Percentiles rank a stretch among this genome's conserved stretches.
Conservation (phyloP, 1,140 invertebrate species). For the Leptonema lineaticorne region DNA sequence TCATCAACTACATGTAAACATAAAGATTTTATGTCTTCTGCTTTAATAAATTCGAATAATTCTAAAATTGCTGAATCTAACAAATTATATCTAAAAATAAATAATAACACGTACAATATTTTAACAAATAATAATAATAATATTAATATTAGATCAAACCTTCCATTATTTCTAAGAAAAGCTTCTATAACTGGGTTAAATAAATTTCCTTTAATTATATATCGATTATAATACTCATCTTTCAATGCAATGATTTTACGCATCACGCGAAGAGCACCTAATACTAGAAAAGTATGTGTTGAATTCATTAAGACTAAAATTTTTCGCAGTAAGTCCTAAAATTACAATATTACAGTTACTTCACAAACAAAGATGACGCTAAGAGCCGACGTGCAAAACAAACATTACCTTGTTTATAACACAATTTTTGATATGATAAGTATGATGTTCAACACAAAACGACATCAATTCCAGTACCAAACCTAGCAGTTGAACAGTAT, state of each 20-base stretch:
- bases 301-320: conserved; percentile 97
- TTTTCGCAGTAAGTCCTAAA: conserved; percentile 82
- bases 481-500: conserved; percentile 92
- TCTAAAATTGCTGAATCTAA: conserved; percentile 98
- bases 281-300: conserved; percentile 95
- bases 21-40: conserved; percentile 94
- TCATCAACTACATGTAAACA: conserved; percentile 93
- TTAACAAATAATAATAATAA: background rate
- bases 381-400: background rate
- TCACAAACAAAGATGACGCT: background rate
- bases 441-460: conserved; percentile 99
- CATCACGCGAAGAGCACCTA: conserved; percentile 95
- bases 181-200: conserved; percentile 96
- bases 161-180: conserved; percentile 92
- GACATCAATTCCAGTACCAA: conserved; percentile 93
- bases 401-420: conserved; percentile 80
- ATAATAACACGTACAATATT: conserved; percentile 1
- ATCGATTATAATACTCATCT: conserved; percentile 96
- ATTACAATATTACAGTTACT: conserved; percentile 21
- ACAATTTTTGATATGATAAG: conserved; percentile 98
- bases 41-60: conserved; percentile 98
- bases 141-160: conserved; percentile 44
- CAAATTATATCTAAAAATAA: conserved; percentile 85
- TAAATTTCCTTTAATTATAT: conserved; percentile 94
- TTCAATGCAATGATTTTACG: conserved; percentile 96